Percentiles rank a stretch among this genome's conserved stretches.
Conservation (phyloP, 2,888 invertebrate genomes). For the Drosophila longiperda region DNA sequence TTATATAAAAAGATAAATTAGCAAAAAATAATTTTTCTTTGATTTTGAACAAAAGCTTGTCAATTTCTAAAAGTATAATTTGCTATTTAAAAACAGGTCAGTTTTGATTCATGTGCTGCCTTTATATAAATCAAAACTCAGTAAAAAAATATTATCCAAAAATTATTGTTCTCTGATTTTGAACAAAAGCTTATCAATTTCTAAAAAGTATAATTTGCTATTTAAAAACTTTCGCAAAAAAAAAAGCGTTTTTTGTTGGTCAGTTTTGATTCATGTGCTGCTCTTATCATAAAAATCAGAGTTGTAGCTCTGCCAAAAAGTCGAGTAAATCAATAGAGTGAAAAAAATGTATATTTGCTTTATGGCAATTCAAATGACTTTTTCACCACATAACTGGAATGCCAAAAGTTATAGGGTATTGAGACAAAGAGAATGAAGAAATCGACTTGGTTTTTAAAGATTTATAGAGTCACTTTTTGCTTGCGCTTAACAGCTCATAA, state of each 20-base stretch:
- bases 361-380: not conserved
- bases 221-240: not conserved
- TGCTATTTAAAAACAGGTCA: not conserved
- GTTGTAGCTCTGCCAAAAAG: no score
- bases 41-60: not conserved
- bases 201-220: not conserved
- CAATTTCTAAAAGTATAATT: not conserved
- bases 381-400: conserved; percentile 6
- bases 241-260: not conserved
- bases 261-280: not conserved
- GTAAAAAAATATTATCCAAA: not conserved
- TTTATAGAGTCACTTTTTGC: conserved; percentile 60
- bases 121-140: not conserved
- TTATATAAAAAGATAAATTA: not conserved
- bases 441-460: conserved; percentile 55
- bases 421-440: not conserved
- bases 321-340: not conserved
- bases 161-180: not conserved
- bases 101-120: not conserved
- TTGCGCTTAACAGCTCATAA: conserved; percentile 52
- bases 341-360: not conserved
- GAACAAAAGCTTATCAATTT: not conserved
- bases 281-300: not conserved
- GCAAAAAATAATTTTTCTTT: not conserved
- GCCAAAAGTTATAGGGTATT: not conserved